Evolutionary conservation across 2,888 invertebrate genomes (phyloP).

Genomic region (Octonoba sinensis): DNA sequence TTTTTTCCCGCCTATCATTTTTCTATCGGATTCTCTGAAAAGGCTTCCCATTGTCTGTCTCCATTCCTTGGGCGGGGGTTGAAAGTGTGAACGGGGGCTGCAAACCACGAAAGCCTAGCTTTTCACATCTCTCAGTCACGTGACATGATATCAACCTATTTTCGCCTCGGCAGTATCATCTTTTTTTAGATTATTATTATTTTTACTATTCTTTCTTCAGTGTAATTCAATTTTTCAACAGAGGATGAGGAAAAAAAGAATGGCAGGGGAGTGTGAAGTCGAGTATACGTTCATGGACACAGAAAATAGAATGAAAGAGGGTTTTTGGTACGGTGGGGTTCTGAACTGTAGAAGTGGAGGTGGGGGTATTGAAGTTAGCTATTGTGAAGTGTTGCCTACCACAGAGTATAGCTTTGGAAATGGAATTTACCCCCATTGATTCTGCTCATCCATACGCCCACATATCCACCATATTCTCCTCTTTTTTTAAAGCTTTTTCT

Average conservation of each 20-base stretch:
- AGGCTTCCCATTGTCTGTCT: constrained; percentile 55
- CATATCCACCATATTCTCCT: constrained; percentile 2
- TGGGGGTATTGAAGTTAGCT: constrained; percentile 41
- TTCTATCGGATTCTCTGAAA: constrained; percentile 55
- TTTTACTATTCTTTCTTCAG: constrained; percentile 35
- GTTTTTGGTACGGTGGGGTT: constrained; percentile 39
- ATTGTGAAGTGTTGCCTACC: constrained; percentile 51
- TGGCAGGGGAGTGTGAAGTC: constrained; percentile 26
- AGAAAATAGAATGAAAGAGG: constrained; percentile 45
- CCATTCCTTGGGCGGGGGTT: constrained; percentile 38
- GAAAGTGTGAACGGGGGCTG: constrained; percentile 2
- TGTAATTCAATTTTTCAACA: constrained; percentile 57
- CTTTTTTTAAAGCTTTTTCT: constrained; percentile 14
- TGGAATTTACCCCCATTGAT: constrained; percentile 52
- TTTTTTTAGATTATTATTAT: constrained; percentile 20
- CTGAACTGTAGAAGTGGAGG: constrained; percentile 5
- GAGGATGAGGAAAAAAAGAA: constrained; percentile 41
- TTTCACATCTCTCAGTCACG: constrained; percentile 49
- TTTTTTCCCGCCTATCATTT: constrained; percentile 53
- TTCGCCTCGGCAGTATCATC: constrained; percentile 37
- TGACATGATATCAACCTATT: constrained; percentile 60
- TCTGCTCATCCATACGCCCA: constrained; percentile 39
- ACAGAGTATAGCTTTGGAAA: constrained; percentile 49
- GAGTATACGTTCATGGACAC: constrained; percentile 29
- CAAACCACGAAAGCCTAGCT: constrained; percentile 37